Base-by-base conservation (phyloP, 2,888 invertebrate genomes). In the Anagyrus pseudococci region DNA sequence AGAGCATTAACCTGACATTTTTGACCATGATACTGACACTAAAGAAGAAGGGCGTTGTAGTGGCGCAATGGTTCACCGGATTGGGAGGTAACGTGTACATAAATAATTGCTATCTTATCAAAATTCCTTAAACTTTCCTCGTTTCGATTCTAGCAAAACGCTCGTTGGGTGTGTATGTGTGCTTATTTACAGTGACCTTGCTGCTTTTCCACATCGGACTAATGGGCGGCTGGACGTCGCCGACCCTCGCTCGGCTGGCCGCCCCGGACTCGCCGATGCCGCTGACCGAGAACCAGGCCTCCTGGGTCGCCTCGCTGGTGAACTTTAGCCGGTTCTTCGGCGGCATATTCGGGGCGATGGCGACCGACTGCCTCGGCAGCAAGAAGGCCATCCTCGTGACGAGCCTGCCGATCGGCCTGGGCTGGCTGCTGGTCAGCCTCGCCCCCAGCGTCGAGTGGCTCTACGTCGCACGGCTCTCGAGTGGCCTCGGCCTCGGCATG, bases 261-360 rank as follows among this genome's bases (percentile, higher is more conserved):
- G 60, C 58, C 33, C 49, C 66, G 6, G 64, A 71, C 43, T 67
- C 68, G 2, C 57, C 67, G 33, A 22, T 73, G 6, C 60, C 26
- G 6, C 33, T 73, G 1, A 70, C 67, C 1, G 10, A 2, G 0
- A 55, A 62, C 1, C 69, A 73, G 50, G 72, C 71, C 19, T 73
- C 74, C 15, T 74, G 73, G 73, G 69, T 74, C 13, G 73, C 72
- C 1, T 68, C 72, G 1, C 47, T 74, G n/a, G 4, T 73, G 17
- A 71, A 67, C 40, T 19, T 72, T 6, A 71, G 73, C 6, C 61
- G 73, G 15, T 61, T 71, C 10, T 20, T 69, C 1, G 74, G 74
- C 15, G 71, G 71, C 1, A 29, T 70, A 2, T 13, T 62, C 1
- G 74, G 74, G 0, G 69, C 71, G 15, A 17, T 71, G 0, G 41